phyloP scores from a whole-genome alignment of 2,797 vertebrate species.

The Taenioides sp. region DNA sequence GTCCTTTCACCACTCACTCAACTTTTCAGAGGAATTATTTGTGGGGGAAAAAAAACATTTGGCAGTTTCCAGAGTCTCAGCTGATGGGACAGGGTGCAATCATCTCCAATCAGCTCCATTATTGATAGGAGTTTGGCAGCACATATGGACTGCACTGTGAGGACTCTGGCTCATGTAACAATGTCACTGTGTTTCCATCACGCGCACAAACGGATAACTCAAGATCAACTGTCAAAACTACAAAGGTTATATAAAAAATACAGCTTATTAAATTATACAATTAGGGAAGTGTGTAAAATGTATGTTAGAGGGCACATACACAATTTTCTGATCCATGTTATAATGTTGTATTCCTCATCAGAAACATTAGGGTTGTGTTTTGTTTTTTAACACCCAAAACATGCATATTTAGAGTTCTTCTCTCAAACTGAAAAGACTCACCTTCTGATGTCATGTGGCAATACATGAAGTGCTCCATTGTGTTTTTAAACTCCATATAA shows the following conservation, averaged over 20 bases:
- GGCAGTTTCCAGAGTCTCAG: constrained; percentile 18
- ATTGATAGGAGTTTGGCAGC: constrained; percentile 46
- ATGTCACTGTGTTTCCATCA: constrained; percentile 27
- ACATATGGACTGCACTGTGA: constrained; percentile 38
- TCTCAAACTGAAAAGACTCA: too few relatives aligned
- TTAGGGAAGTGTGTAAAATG: too few relatives aligned
- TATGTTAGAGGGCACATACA: neutral
- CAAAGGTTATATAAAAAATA: neutral
- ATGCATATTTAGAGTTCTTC: too few relatives aligned
- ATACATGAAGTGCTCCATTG: too few relatives aligned
- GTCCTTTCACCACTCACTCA: neutral
- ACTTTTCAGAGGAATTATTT: neutral
- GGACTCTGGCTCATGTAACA: constrained; percentile 17
- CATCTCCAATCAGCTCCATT: constrained; percentile 36
- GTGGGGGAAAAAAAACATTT: constrained; percentile 15
- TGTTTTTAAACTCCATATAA: too few relatives aligned
- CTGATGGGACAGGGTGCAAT: constrained; percentile 27
- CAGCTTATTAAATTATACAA: neutral
- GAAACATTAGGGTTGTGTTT: too few relatives aligned
- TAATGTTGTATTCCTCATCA: too few relatives aligned
- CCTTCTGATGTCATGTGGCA: too few relatives aligned
- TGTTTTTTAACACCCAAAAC: too few relatives aligned
- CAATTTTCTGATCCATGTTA: too few relatives aligned
- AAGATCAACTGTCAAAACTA: constrained; percentile 3
- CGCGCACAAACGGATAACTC: constrained; percentile 16